Base-by-base conservation (phyloP, 2,888 invertebrate species). In the Gymnosoma rotundatum region DNA sequence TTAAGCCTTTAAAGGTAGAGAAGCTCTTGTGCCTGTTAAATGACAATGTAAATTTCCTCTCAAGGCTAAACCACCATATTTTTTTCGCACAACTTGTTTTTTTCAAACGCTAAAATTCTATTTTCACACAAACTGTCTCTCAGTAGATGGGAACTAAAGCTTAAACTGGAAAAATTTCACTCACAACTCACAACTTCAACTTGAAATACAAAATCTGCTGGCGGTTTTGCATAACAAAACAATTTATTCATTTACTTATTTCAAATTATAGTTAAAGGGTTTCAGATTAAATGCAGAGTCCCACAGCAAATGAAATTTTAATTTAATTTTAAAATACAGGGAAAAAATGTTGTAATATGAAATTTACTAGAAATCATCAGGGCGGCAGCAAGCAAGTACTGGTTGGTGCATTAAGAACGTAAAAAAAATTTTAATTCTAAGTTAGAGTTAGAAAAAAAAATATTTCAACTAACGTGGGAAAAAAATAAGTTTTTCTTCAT, bases 401-500 rank as follows among this genome's bases (percentile, higher is more conserved):
- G 52, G 21, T 14, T 14, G 52, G 21, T 14, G 60, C 32, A 16
- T 20, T 61, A 25, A 32, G 18, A 42, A 42, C 21, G n/a, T n/a
- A 56, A 36, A 56, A 50, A 10, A 64, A 25, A 25, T 25, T 25
- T 25, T 25, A 25, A 25, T 76, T 69, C 54, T 63, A 67, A 75
- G 60, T 70, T 63, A 6, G 45, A 54, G 63, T 48, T 21, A 38
- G 10, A 42, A 20, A 50, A 16, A 21, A 32, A 63, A 48, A 48
- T 50, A 58, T 32, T 76, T 67, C 3, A 48, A 48, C 52, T 20
- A 64, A 82, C 70, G 81, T 82, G 81, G 75, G 81, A 82, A 82
- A 81, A 73, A 36, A 64, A 2, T 70, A 48, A 61, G 16, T 60
- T 63, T 16, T 20, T 60, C 56, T 67, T 52, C 42, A 1, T 73